phyloP scores from a whole-genome alignment of 1,140 invertebrate genomes.

The Paracyclopina nana region DNA sequence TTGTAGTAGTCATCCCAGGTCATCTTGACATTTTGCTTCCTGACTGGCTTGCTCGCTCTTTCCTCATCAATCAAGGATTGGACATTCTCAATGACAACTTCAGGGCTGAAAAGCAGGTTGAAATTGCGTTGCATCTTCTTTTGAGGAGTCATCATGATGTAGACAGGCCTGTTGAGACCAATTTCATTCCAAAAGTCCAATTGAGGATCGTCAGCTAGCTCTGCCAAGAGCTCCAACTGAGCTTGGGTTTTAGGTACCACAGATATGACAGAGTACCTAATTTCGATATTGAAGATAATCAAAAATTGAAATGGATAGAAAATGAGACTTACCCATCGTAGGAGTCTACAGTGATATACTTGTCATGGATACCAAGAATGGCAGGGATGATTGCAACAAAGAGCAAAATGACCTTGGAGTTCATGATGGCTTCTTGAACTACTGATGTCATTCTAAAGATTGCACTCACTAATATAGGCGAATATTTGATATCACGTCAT shows the following conservation, averaged over 20 bases:
- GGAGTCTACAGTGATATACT: too few relatives aligned
- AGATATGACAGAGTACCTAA: too few relatives aligned
- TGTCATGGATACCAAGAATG: too few relatives aligned
- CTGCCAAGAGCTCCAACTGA: not conserved
- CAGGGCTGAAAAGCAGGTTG: not conserved
- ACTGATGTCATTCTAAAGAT: too few relatives aligned
- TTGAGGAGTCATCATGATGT: not conserved
- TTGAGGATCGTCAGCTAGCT: not conserved
- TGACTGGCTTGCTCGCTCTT: not conserved
- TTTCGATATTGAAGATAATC: too few relatives aligned
- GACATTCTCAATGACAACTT: not conserved
- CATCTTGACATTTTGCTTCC: not conserved
- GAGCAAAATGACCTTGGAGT: too few relatives aligned
- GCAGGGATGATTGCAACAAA: too few relatives aligned
- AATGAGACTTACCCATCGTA: too few relatives aligned
- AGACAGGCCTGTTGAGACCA: not conserved
- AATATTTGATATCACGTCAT: too few relatives aligned
- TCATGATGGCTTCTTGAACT: too few relatives aligned
- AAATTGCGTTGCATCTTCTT: not conserved
- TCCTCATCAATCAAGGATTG: not conserved
- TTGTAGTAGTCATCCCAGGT: not conserved
- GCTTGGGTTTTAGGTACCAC: not conserved
- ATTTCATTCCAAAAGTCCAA: conserved; percentile 1
- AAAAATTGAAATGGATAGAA: too few relatives aligned
- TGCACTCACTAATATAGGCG: too few relatives aligned